Conservation (phyloP, 1,140 invertebrate genomes). For the Saccostrea cuccullata region DNA sequence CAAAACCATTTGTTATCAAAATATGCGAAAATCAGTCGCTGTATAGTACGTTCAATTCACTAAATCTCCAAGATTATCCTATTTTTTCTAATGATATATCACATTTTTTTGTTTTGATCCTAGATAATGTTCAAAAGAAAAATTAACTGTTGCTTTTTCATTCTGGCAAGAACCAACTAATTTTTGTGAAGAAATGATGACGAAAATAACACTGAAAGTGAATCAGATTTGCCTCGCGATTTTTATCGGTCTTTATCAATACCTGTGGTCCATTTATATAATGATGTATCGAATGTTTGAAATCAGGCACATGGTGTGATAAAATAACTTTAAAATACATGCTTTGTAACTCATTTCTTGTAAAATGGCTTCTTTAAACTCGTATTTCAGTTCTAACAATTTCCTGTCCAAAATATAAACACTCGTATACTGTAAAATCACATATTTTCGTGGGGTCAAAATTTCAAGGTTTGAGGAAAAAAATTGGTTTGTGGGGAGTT, state of each 20-base stretch:
- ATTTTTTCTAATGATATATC: background rate
- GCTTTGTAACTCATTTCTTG: background rate
- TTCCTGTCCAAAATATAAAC: too few species aligned
- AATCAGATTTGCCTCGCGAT: background rate
- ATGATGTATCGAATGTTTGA: too few species aligned
- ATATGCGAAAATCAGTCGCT: background rate
- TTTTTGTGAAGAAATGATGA: background rate
- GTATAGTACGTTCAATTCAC: constrained; percentile 4
- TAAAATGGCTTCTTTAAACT: too few species aligned
- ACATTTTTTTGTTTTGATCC: constrained; percentile 15
- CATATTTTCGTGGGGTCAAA: too few species aligned
- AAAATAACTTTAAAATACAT: background rate
- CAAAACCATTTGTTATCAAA: constrained; percentile 33
- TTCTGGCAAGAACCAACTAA: background rate
- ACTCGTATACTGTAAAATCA: too few species aligned
- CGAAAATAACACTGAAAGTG: background rate
- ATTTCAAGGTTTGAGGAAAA: too few species aligned
- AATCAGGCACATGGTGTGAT: background rate
- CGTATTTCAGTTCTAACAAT: too few species aligned
- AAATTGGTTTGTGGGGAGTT: too few species aligned
- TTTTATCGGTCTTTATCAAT: background rate
- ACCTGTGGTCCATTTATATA: background rate
- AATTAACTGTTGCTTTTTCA: constrained; percentile 5
- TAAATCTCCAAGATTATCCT: constrained; percentile 13
- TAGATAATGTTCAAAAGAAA: constrained; percentile 32